Base-by-base conservation (phyloP, 2,888 invertebrate species). In the Cryptus armator region DNA sequence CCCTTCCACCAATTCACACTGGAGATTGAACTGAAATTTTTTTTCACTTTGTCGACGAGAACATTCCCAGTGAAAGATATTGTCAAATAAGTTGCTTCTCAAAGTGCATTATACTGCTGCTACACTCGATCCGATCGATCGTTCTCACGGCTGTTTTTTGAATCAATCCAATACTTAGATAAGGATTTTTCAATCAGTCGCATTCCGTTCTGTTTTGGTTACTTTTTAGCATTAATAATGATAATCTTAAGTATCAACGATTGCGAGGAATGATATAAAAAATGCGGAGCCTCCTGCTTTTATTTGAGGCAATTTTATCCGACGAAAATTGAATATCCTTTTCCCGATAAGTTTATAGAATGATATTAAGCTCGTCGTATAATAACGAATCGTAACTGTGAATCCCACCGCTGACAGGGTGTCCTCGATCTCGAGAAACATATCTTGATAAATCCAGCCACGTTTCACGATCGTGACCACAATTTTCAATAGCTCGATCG, bases 401-500 rank as follows among this genome's bases (percentile, higher is more conserved):
- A 56, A 68, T 32, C 12, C 12, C 68, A 43, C 16, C 5, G 43
- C 16, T 43, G 16, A n/a, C 19, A 14, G 43, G 43, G 16, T 37
- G 43, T 59, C 43, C 14, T 62, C 70, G 71, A 71, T 72, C 43
- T 46, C 51, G 19, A 81, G 72, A 81, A 74, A 77, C 66, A 74
- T 66, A 62, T 64, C 77, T 67, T 64, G 74, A 81, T 74, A 37
- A 81, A 81, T 81, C 77, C 24, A 46, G 19, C 32, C 84, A 78
- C 81, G 77, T 77, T 77, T 64, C 46, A 19, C 46, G 81, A 77
- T 78, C 81, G 84, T 84, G 84, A 84, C 46, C 7, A 51, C 32
- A 74, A 81, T 84, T 78, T 84, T 70, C 48, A 44, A 84, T 78
- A 37, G 16, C 44, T 46, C 64, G 29, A 78, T 29, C 68, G 46